Conservation (phyloP, 1,140 invertebrate species). For the Sitophilus oryzae region DNA sequence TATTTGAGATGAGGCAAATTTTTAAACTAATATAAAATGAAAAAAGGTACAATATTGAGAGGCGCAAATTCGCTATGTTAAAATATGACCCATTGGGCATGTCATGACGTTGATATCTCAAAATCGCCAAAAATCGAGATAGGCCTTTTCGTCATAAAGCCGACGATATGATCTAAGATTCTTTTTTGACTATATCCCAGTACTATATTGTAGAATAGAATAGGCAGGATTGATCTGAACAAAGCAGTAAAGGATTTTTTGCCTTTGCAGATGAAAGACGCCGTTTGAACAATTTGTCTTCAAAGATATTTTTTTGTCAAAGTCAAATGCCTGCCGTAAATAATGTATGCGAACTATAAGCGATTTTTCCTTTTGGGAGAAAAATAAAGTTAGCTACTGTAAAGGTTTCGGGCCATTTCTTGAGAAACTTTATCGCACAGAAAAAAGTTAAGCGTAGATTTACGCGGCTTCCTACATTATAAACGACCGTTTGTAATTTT, state of each 20-base stretch:
- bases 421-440: slow-evolving; percentile 4
- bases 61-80: too few relatives aligned
- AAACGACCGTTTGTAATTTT: slow-evolving; percentile 8
- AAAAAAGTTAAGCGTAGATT: slow-evolving; percentile 7
- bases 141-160: too few relatives aligned
- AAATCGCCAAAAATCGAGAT: too few relatives aligned
- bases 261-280: background rate
- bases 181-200: too few relatives aligned
- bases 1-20: too few relatives aligned
- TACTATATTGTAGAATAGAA: too few relatives aligned
- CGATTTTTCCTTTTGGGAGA: slow-evolving; percentile 2
- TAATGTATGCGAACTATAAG: slow-evolving; percentile 9
- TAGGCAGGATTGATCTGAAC: background rate
- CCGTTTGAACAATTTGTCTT: slow-evolving; percentile 1
- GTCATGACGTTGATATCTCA: too few relatives aligned
- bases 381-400: slow-evolving; percentile 8
- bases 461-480: slow-evolving; percentile 7
- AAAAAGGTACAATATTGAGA: too few relatives aligned
- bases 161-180: too few relatives aligned
- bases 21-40: too few relatives aligned
- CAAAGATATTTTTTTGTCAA: slow-evolving; percentile 1
- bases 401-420: slow-evolving; percentile 8
- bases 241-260: background rate
- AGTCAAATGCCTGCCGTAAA: slow-evolving; percentile 4
- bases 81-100: too few relatives aligned